Percentiles rank a stretch among this genome's conserved stretches.
phyloP scores from a whole-genome alignment of 2,888 invertebrate genomes.

The Boloria euphrosyne region DNA sequence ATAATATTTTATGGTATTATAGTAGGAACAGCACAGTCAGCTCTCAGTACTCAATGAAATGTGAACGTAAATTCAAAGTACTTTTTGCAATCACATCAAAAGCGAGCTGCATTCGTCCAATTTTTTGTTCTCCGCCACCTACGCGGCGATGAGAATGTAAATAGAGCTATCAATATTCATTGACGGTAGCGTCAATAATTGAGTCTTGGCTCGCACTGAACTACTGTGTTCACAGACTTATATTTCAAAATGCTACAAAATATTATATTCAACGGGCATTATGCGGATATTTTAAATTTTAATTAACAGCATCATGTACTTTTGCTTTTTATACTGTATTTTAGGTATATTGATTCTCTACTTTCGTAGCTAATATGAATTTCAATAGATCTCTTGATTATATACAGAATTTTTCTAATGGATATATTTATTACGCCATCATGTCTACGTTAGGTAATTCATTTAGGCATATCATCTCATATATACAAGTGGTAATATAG shows the following conservation, averaged over 20 bases:
- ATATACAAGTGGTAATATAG: no score
- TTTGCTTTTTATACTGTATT: no score
- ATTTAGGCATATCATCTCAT: no score
- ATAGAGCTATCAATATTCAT: conserved; percentile 74
- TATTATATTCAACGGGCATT: not conserved
- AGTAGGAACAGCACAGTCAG: no score
- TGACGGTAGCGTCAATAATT: conserved; percentile 63
- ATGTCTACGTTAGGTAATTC: no score
- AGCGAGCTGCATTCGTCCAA: conserved; percentile 32
- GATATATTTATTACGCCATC: no score
- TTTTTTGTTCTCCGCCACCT: conserved; percentile 45
- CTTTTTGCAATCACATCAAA: conserved; percentile 13
- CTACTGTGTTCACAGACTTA: conserved; percentile 15
- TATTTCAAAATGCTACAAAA: conserved; percentile 7
- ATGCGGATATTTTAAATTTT: not conserved
- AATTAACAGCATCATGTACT: no score
- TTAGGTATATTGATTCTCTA: no score
- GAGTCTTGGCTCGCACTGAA: conserved; percentile 53
- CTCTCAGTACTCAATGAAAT: not conserved
- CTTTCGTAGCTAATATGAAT: no score
- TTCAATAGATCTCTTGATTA: no score
- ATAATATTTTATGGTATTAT: no score
- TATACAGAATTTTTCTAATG: no score
- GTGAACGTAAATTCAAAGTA: conserved; percentile 1
- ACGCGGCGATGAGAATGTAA: conserved; percentile 63